These are phyloP conservation scores for Ceyx cyanopectus DNA, from an alignment of 2,113 vertebrate genomes.

Conservation along the genomic window DNA sequence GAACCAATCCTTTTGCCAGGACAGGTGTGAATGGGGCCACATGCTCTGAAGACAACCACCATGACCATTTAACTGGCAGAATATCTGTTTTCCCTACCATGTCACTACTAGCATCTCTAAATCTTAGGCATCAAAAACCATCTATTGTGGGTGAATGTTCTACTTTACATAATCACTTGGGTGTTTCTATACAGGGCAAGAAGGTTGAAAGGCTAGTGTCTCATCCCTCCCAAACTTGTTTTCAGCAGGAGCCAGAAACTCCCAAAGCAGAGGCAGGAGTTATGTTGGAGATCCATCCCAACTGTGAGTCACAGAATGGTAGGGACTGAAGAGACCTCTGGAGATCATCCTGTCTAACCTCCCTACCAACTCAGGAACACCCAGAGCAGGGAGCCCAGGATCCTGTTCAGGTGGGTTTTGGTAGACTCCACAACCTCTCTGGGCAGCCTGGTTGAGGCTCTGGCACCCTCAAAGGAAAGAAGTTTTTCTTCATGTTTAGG, in stretches of 20 bases:
- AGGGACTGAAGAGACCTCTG: neutral
- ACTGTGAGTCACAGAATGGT: neutral
- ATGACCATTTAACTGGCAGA: neutral
- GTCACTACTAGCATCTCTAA: rapidly evolving
- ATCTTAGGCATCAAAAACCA: neutral
- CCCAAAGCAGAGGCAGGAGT: neutral
- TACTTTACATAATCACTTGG: neutral
- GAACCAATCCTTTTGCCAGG: neutral
- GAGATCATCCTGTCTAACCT: neutral
- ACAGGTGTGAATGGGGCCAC: neutral
- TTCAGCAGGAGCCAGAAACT: neutral
- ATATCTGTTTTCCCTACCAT: neutral
- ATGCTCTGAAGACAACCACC: neutral
- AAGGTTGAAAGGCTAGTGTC: neutral
- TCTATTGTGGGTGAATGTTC: neutral
- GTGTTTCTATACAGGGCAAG: neutral
- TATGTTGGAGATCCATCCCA: neutral
- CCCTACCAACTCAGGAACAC: no score
- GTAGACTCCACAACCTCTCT: neutral
- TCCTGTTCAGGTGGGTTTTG: neutral
- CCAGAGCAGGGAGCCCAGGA: neutral
- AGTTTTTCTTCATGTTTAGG: neutral
- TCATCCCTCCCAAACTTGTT: neutral
- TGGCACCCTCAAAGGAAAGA: neutral
- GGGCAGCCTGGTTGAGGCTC: neutral